phyloP scores from a whole-genome alignment of 1,140 invertebrate genomes.

The Phocides pigmalion region DNA sequence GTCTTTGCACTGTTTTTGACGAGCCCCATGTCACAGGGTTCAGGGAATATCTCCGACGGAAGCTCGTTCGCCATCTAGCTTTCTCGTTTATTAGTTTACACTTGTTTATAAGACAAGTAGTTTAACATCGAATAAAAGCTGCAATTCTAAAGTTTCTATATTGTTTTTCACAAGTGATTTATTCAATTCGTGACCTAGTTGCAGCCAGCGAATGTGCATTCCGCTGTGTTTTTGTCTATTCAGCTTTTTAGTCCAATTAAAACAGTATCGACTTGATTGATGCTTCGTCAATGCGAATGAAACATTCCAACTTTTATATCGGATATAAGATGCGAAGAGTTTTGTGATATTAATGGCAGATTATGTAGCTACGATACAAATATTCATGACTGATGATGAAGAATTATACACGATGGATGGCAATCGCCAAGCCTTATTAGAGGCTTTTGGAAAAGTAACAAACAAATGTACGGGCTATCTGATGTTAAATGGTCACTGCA shows the following conservation, averaged over 20 bases:
- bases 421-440: too few species aligned
- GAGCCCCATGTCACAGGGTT: too few species aligned
- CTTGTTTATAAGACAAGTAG: not conserved
- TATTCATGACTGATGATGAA: too few species aligned
- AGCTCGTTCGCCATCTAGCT: not conserved
- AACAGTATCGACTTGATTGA: slow-evolving; percentile 5
- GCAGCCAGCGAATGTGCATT: not conserved
- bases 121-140: not conserved
- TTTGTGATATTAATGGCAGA: too few species aligned
- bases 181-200: slow-evolving; percentile 15
- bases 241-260: slow-evolving; percentile 13
- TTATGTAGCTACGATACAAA: too few species aligned
- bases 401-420: too few species aligned
- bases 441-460: too few species aligned
- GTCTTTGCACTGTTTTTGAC: too few species aligned
- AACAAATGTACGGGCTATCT: too few species aligned
- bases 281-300: not conserved
- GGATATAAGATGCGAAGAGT: too few species aligned
- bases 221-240: slow-evolving; percentile 15
- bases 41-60: too few species aligned
- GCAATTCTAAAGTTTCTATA: not conserved
- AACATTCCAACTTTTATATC: slow-evolving; percentile 3
- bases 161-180: slow-evolving; percentile 14
- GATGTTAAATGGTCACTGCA: too few species aligned
- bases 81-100: not conserved